Conservation (phyloP, 92 coral and sea anemone genomes). For the Epizoanthus illoricatus region DNA sequence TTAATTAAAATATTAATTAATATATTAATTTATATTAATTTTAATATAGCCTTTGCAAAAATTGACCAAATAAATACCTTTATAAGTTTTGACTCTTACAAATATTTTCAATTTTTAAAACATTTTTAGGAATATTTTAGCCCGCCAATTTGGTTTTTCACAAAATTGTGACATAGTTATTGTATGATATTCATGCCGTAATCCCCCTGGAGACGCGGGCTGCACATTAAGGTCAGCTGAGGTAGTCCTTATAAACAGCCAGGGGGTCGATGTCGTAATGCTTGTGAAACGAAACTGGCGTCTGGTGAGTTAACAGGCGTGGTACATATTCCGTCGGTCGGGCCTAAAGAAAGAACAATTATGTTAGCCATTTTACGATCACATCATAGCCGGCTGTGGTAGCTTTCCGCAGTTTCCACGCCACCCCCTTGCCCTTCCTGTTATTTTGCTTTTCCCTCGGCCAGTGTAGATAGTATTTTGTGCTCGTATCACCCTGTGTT, state of each 20-base stretch:
- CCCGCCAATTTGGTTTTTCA: background rate
- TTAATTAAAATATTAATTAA: too few relatives aligned
- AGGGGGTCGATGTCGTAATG: slow-evolving; percentile 88
- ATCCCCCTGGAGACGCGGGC: background rate
- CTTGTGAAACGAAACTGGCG: slow-evolving; percentile 94
- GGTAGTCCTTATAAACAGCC: slow-evolving; percentile 77
- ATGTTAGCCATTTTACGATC: background rate
- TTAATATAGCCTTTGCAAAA: too few relatives aligned
- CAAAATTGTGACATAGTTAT: background rate
- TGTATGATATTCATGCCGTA: background rate
- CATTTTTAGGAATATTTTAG: background rate
- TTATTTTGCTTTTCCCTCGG: too few relatives aligned
- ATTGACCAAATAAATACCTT: too few relatives aligned
- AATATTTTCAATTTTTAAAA: too few relatives aligned
- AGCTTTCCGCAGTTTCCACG: background rate
- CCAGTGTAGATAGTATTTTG: too few relatives aligned
- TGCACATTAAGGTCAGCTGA: slow-evolving; percentile 57
- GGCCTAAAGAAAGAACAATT: slow-evolving; percentile 56
- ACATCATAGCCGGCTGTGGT: too few relatives aligned
- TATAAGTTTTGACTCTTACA: too few relatives aligned
- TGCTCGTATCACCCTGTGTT: too few relatives aligned
- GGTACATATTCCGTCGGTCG: slow-evolving; percentile 89
- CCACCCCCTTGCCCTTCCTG: too few relatives aligned
- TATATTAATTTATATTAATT: too few relatives aligned
- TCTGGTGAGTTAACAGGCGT: slow-evolving; percentile 86